Percentiles rank a stretch among this genome's conserved stretches.
Conservation (phyloP, 1,140 invertebrate genomes). For the Trichonephila clavipes region DNA sequence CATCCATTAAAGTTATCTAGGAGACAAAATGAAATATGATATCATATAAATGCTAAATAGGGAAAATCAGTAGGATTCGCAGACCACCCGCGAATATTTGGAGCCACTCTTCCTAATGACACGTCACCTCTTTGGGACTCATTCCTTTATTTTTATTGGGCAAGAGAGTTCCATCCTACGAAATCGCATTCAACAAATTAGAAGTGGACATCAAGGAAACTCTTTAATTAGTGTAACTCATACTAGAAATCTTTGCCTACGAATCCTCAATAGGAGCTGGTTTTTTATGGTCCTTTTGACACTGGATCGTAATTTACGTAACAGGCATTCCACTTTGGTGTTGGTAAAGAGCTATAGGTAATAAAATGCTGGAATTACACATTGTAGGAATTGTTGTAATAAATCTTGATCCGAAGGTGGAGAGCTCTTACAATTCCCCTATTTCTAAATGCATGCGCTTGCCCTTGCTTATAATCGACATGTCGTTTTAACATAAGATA, state of each 20-base stretch:
- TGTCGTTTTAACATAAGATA: constrained; percentile 29
- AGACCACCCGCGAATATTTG: constrained; percentile 11
- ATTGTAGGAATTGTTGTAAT: constrained; percentile 67
- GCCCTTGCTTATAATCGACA: constrained; percentile 22
- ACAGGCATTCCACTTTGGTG: constrained; percentile 70
- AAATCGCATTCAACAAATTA: constrained; percentile 53
- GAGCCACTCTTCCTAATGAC: not conserved
- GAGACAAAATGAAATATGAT: constrained; percentile 47
- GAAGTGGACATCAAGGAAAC: constrained; percentile 36
- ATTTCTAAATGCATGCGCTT: constrained; percentile 12
- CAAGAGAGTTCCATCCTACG: not conserved
- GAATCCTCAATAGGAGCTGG: constrained; percentile 9
- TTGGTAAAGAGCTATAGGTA: constrained; percentile 65
- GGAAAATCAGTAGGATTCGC: not conserved
- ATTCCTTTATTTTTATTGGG: constrained; percentile 49
- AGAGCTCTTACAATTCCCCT: constrained; percentile 41
- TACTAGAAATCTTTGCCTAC: constrained; percentile 9
- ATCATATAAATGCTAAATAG: constrained; percentile 54
- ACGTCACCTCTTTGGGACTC: not conserved
- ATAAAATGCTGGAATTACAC: constrained; percentile 74
- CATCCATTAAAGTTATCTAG: not conserved
- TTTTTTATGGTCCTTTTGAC: constrained; percentile 74
- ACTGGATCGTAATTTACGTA: constrained; percentile 74
- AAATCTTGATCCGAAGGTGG: constrained; percentile 61
- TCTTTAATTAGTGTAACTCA: constrained; percentile 75